Evolutionary conservation across 2,113 vertebrate species (phyloP), one percentile per base, ranked within the genome.

Genomic region (Donacobius atricapilla): DNA sequence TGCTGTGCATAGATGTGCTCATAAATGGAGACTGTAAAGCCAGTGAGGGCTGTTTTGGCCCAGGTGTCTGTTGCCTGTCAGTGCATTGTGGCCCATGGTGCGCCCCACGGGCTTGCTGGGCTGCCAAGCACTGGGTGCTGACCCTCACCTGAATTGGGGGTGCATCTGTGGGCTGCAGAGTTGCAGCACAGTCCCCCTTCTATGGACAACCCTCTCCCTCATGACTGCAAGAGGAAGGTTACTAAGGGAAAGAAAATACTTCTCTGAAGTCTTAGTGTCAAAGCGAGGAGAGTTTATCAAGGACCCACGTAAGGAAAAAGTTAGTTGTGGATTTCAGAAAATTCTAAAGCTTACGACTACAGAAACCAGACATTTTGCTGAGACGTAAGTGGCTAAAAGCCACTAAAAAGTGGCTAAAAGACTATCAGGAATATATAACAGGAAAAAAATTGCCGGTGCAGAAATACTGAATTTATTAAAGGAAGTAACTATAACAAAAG

Each of bases 21-120:
- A 42, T 48, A 61, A 87, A 79, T 53, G 37, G 60, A 69, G 79
- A 8, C 54, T 48, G 19, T 86, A 40, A 72, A 93, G 54, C 12
- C 39, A n/a, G 28, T 3, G 37, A 69, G 35, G 60, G 20, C 23
- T 60, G 3, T 72, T 88, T 87, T 61, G 13, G 63, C 57, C 37
- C 31, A n/a, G 28, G 4, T 56, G 16, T 65, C 31, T 3, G 1
- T 66, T 51, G 39, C 30, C 60, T 58, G 30, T 42, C 13, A 19
- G 40, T 60, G 51, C 39, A 42, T 30, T 8, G 1, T 5, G 9
- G 15, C 19, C 33, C 1, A 0, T 14, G 24, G 13, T 33, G 7
- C n/a, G 58, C 11, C 31, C 57, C 20, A 15, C 28, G 63, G 40
- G 48, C 79, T 40, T 17, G 6, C 30, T 53, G 11, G 17, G 44